A percentile compares a stretch with the other conserved stretches of the same genome.
These are phyloP conservation scores for Odocoileus hemionus DNA, from an alignment of 2,113 vertebrate genomes.

Conservation along the genomic window DNA sequence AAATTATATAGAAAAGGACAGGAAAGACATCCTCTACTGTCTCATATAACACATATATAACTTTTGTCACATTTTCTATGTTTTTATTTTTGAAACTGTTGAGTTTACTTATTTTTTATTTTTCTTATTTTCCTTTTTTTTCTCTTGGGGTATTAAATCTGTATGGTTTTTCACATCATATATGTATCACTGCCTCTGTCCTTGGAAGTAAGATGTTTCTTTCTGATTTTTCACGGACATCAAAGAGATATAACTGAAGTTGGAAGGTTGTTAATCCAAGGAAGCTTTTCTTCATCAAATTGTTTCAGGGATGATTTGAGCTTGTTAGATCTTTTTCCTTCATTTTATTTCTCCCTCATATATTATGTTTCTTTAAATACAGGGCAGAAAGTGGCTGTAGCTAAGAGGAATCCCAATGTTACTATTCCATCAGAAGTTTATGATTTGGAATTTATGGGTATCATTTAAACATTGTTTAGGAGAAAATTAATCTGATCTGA, in stretches of 20 bases:
- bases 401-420: not conserved
- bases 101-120: fast-evolving
- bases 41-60: not conserved
- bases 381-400: not conserved
- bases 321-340: not conserved
- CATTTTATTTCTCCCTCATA: not conserved
- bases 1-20: not conserved
- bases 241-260: not conserved
- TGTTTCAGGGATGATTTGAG: not conserved
- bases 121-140: not conserved
- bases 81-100: not conserved
- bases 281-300: not conserved
- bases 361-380: not conserved
- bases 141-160: not conserved
- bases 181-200: not conserved
- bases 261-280: not conserved
- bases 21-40: not conserved
- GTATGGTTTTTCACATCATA: not conserved
- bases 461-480: not conserved
- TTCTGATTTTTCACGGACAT: not conserved
- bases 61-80: not conserved
- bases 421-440: not conserved
- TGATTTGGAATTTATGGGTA: not conserved
- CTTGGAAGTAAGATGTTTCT: not conserved
- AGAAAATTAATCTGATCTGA: not conserved